phyloP scores from a whole-genome alignment of 2,797 vertebrate genomes.

The Chelon auratus region DNA sequence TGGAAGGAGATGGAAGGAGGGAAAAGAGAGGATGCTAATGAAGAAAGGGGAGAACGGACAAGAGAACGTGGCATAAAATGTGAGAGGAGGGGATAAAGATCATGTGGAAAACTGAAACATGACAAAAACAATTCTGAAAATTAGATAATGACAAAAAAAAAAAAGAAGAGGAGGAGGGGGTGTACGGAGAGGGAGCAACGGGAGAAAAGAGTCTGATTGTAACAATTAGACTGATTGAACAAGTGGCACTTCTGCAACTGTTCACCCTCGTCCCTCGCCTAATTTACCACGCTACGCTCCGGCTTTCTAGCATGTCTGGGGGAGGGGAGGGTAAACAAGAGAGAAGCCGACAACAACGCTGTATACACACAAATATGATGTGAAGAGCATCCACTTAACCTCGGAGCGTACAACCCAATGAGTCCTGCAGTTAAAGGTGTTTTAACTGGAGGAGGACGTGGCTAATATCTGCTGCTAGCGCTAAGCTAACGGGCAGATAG shows the following conservation, averaged over 20 bases:
- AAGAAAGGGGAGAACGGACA: no score
- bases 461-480: slow-evolving; percentile 28
- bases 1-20: background rate
- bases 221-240: slow-evolving; percentile 73
- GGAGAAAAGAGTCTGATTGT: slow-evolving; percentile 49
- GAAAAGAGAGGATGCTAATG: background rate
- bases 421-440: slow-evolving; percentile 24
- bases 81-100: background rate
- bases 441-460: background rate
- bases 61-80: background rate
- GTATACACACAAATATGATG: background rate
- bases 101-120: background rate
- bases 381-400: slow-evolving; percentile 50
- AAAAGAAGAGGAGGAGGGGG: background rate
- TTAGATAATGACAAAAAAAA: slow-evolving; percentile 6
- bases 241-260: slow-evolving; percentile 41
- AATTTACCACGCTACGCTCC: slow-evolving; percentile 54
- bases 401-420: slow-evolving; percentile 15
- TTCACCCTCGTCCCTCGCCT: slow-evolving; percentile 51
- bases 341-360: slow-evolving; percentile 23
- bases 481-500: slow-evolving; percentile 5
- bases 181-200: background rate
- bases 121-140: background rate
- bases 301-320: slow-evolving; percentile 55
- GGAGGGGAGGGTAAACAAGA: slow-evolving; percentile 61